phyloP scores from a whole-genome alignment of 2,888 invertebrate species.

The Drosophila macrospina region DNA sequence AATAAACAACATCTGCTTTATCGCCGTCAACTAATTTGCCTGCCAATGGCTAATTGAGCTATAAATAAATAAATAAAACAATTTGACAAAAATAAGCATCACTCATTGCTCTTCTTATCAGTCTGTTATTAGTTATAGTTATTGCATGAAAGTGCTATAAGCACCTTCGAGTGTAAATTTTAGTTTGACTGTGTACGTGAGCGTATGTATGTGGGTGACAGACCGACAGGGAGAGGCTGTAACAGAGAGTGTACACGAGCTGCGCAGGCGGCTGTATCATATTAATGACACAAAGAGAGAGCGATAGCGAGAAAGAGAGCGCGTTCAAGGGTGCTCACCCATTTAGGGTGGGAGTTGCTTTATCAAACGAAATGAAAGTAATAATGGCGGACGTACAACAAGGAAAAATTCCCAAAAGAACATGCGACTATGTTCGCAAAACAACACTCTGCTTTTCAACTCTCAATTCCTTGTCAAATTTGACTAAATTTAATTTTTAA shows the following conservation, averaged over 20 bases:
- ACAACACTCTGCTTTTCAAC: neutral
- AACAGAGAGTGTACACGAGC: constrained; percentile 12
- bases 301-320: constrained; percentile 10
- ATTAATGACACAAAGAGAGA: constrained; percentile 15
- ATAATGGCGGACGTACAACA: constrained; percentile 67
- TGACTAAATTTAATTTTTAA: neutral
- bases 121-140: constrained; percentile 19
- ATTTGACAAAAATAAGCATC: constrained; percentile 28
- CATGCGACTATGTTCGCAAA: neutral
- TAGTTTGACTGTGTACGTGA: neutral
- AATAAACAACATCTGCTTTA: constrained; percentile 26
- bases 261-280: constrained; percentile 26
- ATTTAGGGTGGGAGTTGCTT: constrained; percentile 71
- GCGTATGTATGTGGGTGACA: constrained; percentile 17
- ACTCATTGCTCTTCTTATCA: constrained; percentile 35
- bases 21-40: constrained; percentile 39
- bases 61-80: constrained; percentile 44
- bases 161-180: constrained; percentile 12
- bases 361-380: constrained; percentile 66
- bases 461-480: neutral
- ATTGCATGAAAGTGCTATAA: constrained; percentile 15
- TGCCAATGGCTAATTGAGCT: constrained; percentile 36
- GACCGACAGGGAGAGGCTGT: constrained; percentile 24
- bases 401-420: constrained; percentile 8
- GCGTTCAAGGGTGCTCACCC: constrained; percentile 45